Base-by-base conservation (phyloP, 92 coral and sea anemone genomes). In the Actinostola sp. region DNA sequence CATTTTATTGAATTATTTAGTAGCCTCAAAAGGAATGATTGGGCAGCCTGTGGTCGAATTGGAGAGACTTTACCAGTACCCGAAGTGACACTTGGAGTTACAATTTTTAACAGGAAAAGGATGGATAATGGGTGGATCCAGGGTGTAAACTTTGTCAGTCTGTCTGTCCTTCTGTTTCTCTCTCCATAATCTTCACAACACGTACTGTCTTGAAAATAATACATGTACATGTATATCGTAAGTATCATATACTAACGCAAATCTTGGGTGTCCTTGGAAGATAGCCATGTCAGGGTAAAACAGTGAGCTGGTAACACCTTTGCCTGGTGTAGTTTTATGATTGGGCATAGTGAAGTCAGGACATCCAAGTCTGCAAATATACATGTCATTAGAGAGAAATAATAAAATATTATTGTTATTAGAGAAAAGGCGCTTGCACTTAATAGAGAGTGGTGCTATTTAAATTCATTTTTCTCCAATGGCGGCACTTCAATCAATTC, bases 221-320 rank as follows among this genome's bases (percentile, higher is more conserved):
- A 39, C 7, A 39, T 8, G 8, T n/a, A 20, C n/a, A n/a, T n/a
- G n/a, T n/a, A n/a, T n/a, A n/a, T 49, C 4, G 56, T 49, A n/a
- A n/a, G n/a, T n/a, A n/a, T n/a, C n/a, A n/a, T 24, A 3, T 31
- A 51, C 68, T 66, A 36, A 88, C 98, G 95, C 83, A 86, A 87
- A 94, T 77, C 98, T 91, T 42, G 98, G 98, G 61, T 94, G 98
- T 41, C 81, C 86, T 13, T 85, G 95, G 73, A 44, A 75, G 63
- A 91, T 78, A 15, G 88, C 98, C 72, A 81, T 80, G 57, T 94
- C 97, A 10, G 98, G 98, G 52, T 86, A 94, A 58, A 94, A 94
- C 78, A 94, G 66, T 4, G 98, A 94, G 43, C 76, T 61, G 16
- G 98, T 88, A 4, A 85, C 87, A 27, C 98, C 98, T 16, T 81